phyloP scores from a whole-genome alignment of 2,888 invertebrate species.

The Hirtodrosophila alboralis region DNA sequence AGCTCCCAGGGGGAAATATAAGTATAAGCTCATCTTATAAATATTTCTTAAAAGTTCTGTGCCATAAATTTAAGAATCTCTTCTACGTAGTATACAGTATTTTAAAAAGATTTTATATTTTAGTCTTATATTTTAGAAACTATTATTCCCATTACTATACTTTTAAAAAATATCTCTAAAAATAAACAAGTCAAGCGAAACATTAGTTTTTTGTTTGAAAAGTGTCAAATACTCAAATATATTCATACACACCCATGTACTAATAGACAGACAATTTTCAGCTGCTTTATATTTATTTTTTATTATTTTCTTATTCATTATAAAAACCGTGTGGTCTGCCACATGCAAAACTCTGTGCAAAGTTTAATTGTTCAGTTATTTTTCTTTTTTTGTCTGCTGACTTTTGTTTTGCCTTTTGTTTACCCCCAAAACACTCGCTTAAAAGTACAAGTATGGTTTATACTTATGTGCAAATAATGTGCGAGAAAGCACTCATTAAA shows the following conservation, averaged over 20 bases:
- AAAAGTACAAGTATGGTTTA: constrained; percentile 9
- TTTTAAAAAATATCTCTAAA: too few species aligned
- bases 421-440: constrained; percentile 26
- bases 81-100: neutral
- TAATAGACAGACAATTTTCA: constrained; percentile 38
- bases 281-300: constrained; percentile 52
- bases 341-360: constrained; percentile 59
- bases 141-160: too few species aligned
- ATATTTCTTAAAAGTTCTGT: too few species aligned
- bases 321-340: constrained; percentile 60
- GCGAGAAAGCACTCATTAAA: constrained; percentile 44
- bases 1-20: too few species aligned
- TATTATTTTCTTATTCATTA: too few species aligned
- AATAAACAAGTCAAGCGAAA: constrained; percentile 9
- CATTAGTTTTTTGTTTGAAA: constrained; percentile 6
- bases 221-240: constrained; percentile 36
- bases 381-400: constrained; percentile 34
- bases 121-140: too few species aligned
- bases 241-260: constrained; percentile 10
- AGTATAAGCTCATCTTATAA: too few species aligned
- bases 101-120: constrained; percentile 10
- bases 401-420: constrained; percentile 45
- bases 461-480: constrained; percentile 20
- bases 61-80: too few species aligned
- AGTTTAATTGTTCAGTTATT: constrained; percentile 78